Percentiles rank a stretch among this genome's conserved stretches.
These are phyloP conservation scores for Gymnocypris eckloni DNA, from an alignment of 2,797 vertebrate species.

Conservation along the genomic window DNA sequence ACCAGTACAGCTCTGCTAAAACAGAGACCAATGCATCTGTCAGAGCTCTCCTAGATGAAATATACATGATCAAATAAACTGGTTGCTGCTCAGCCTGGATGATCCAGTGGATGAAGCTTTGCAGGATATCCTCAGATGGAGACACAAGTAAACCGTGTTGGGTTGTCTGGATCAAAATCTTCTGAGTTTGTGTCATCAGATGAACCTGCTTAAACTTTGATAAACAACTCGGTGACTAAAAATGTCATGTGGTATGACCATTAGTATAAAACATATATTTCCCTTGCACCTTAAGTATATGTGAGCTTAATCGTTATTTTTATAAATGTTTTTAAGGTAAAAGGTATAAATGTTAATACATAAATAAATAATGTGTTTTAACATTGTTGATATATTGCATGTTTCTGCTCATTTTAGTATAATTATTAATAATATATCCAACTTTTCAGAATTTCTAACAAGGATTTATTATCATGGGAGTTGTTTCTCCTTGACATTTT, in stretches of 20 bases:
- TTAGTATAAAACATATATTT: not conserved
- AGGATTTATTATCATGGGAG: no score
- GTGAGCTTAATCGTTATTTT: not conserved
- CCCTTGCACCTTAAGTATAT: not conserved
- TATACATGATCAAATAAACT: constrained; percentile 67
- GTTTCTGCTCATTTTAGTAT: not conserved
- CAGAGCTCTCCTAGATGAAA: constrained; percentile 74
- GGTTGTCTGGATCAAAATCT: not conserved
- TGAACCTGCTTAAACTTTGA: not conserved
- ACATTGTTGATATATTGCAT: not conserved
- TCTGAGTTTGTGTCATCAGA: not conserved
- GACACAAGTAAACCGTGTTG: not conserved
- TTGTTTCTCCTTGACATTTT: no score
- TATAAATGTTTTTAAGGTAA: not conserved
- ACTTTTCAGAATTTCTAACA: no score
- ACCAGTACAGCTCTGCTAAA: constrained; percentile 76
- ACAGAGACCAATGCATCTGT: constrained; percentile 67
- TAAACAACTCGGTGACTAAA: not conserved
- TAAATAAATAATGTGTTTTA: not conserved
- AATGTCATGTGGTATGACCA: not conserved
- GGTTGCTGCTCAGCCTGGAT: not conserved
- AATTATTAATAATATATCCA: no score
- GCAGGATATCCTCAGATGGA: not conserved
- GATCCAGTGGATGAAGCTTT: not conserved
- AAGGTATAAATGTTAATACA: not conserved